Base-by-base conservation (phyloP, 2,888 invertebrate species). In the Trisateles emortualis region DNA sequence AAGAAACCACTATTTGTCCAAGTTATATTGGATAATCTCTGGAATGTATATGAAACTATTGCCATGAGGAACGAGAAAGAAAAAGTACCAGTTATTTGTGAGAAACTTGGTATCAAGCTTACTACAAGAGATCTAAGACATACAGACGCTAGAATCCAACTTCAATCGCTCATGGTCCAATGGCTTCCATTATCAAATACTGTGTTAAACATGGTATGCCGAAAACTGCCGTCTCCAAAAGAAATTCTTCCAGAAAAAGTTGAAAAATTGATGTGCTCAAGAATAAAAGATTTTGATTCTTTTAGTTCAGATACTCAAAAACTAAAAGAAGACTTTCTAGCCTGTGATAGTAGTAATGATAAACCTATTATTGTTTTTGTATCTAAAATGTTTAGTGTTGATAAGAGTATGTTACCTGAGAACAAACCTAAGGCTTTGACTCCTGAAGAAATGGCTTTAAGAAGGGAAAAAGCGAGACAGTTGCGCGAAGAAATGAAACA, bases 1-100 rank as follows among this genome's bases (percentile, higher is more conserved):
- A 98, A 98, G 81, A 97, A 97, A 74, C 98, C 98, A 0, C 89
- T 99, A 64, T 99, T 99, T 88, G 97, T 98, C 0, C 97, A 98
- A 83, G 94, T 99, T 40, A 95, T 98, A 48, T 90, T 99, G 57
- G 98, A 98, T 74, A 98, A 98, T 75, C 94, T 99, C 39, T 98
- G 98, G 96, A 94, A 96, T 65, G 92, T 99, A 22, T 99, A 99
- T 83, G 97, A 98, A 54, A 96, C 96, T 0, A 94, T 99, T 50
- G 94, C 95, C 2, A 83, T 96, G 10, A 90, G 96, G 66, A 96
- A 96, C 86, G 96, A 97, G 67, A 96, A 95, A 72, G 95, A 95
- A 17, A 96, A 96, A 85, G 90, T 96, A 4, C 93, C 94, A 13
- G 86, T 90, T 17, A 96, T 98, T 72, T 95, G 96, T 14, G 95